phyloP scores from a whole-genome alignment of 2,797 vertebrate species.

The Clarias fuscus region DNA sequence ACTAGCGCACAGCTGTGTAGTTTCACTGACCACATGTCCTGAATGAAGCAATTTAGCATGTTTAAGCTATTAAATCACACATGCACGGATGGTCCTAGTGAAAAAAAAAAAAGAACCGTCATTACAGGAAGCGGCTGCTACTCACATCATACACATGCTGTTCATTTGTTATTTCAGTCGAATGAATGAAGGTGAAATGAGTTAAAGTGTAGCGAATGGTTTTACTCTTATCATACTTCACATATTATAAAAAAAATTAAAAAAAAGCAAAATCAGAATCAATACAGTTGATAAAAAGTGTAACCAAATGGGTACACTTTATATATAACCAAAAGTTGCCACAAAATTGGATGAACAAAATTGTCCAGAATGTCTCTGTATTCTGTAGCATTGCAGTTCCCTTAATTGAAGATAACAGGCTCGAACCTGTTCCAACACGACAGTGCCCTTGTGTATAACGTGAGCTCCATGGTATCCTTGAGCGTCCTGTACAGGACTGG shows the following conservation, averaged over 20 bases:
- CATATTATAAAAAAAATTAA: background rate
- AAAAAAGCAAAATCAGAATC: background rate
- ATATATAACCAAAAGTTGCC: too few relatives aligned
- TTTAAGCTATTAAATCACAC: conserved; percentile 11
- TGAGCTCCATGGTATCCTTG: too few relatives aligned
- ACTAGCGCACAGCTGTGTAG: background rate
- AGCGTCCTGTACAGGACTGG: too few relatives aligned
- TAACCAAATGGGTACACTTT: background rate
- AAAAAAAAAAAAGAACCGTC: background rate
- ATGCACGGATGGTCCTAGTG: background rate
- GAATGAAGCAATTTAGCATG: conserved; percentile 1
- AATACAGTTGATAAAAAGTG: background rate
- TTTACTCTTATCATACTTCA: background rate
- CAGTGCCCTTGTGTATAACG: too few relatives aligned
- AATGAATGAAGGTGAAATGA: conserved; percentile 1
- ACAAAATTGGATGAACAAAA: too few relatives aligned
- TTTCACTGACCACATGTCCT: background rate
- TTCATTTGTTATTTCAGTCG: background rate
- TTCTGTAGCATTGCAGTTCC: too few relatives aligned
- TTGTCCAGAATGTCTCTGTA: too few relatives aligned
- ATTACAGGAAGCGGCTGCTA: conserved; percentile 19
- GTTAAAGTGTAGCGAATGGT: background rate
- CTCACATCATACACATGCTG: background rate
- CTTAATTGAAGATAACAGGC: too few relatives aligned
- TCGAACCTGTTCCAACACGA: too few relatives aligned